Percentiles rank a stretch among this genome's conserved stretches.
These are phyloP conservation scores for Ceyx cyanopectus DNA, from an alignment of 2,113 vertebrate genomes.

Conservation along the genomic window DNA sequence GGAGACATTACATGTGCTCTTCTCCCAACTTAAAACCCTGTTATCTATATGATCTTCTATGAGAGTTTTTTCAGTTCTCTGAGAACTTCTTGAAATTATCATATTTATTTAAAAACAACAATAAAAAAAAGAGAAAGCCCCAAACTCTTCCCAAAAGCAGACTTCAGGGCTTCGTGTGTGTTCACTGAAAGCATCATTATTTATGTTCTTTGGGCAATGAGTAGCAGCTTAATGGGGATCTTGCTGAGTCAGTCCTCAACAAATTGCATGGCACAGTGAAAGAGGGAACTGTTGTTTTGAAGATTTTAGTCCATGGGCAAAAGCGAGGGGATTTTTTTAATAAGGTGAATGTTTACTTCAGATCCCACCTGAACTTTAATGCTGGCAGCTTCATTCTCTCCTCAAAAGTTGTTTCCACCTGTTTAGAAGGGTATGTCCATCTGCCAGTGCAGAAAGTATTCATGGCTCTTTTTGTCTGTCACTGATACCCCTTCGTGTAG, in stretches of 20 bases:
- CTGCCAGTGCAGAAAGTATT: not conserved
- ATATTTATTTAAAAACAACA: not conserved
- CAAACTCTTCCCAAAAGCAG: rapidly evolving
- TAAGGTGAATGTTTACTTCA: constrained; percentile 9
- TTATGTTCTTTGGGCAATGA: not conserved
- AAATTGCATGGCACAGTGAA: not conserved
- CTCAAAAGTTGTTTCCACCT: not conserved
- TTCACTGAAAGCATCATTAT: not conserved
- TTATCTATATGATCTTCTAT: not conserved
- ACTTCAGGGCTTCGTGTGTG: not conserved
- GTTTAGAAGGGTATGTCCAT: not conserved
- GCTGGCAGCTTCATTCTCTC: not conserved
- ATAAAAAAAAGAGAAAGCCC: too few species aligned
- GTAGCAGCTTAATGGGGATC: not conserved
- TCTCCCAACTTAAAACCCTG: not conserved
- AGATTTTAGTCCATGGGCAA: not conserved
- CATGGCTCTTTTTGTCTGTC: not conserved
- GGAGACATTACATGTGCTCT: not conserved
- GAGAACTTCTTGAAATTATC: not conserved
- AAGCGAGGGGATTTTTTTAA: not conserved
- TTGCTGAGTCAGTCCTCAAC: constrained; percentile 4
- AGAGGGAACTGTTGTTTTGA: not conserved
- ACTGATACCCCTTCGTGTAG: not conserved
- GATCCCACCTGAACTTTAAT: not conserved
- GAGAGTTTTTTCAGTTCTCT: not conserved